A percentile compares a stretch with the other conserved stretches of the same genome.
Conservation (phyloP, 2,888 invertebrate species). For the Rhagonycha lutea region DNA sequence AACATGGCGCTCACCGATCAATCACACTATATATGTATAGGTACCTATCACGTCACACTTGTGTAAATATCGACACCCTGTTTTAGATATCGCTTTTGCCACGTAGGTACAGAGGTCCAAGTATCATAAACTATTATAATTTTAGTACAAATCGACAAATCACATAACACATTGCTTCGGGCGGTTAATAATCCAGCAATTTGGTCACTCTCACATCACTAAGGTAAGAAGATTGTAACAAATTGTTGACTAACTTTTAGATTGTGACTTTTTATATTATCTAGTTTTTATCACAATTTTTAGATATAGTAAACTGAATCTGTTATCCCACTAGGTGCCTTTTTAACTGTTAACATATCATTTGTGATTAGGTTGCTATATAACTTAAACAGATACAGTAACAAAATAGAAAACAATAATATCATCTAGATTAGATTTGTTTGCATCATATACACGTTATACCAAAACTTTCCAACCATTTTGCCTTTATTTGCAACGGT, state of each 20-base stretch:
- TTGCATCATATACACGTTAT: neutral
- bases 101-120: slow-evolving; percentile 8
- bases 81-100: slow-evolving; percentile 22
- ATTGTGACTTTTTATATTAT: neutral
- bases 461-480: neutral
- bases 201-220: neutral
- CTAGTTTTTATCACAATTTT: slow-evolving; percentile 3
- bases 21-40: slow-evolving; percentile 6
- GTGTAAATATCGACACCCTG: slow-evolving; percentile 19
- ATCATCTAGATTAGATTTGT: slow-evolving; percentile 28
- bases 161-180: neutral
- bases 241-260: neutral
- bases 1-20: slow-evolving; percentile 28
- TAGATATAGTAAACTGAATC: slow-evolving; percentile 17
- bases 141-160: neutral
- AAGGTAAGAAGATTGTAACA: neutral
- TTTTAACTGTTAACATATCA: slow-evolving; percentile 35
- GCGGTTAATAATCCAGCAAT: neutral
- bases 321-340: slow-evolving; percentile 27
- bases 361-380: slow-evolving; percentile 33
- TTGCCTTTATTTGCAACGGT: neutral
- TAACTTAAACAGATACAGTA: slow-evolving; percentile 28
- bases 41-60: slow-evolving; percentile 22
- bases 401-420: slow-evolving; percentile 32
- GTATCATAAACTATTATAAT: neutral